Base-by-base conservation (phyloP, 2,113 vertebrate genomes). In the Oncorhynchus gorbuscha region DNA sequence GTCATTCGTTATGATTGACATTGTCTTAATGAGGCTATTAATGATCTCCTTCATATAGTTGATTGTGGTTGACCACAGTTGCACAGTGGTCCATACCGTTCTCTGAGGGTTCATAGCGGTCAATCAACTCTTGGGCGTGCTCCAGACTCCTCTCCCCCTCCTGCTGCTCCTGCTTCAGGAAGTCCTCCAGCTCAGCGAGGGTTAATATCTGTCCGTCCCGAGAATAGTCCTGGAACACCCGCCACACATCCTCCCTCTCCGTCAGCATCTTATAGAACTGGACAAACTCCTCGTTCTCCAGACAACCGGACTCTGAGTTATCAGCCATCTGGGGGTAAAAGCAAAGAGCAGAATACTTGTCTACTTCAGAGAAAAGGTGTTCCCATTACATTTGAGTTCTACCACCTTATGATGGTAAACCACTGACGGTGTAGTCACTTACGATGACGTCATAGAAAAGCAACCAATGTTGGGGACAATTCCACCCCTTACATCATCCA, bases 211-310 rank as follows among this genome's bases (percentile, higher is more conserved):
- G 94, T 67, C 95, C 95, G 66, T 99, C 95, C 77, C 92, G 93
- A 0, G 97, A 99, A 86, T 93, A 96, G 5, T 93, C 91, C 87
- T 94, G 94, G 86, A 99, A 99, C 73, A 98, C 85, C 80, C 93
- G 92, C 83, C 93, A 90, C 48, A 99, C 92, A 13, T 99, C 97
- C 2, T 92, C 90, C n/a, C 97, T 94, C 80, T 97, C 91, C 0
- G 95, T 99, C 75, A 99, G 91, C 59, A 96, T 93, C 90, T 97
- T 97, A 83, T 99, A 99, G 92, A 99, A 99, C 49, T 94, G 83
- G 69, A 98, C 95, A 58, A 99, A 99, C 87, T 98, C 94, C 70
- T 97, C 94, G 5, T 93, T 94, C 81, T 96, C 96, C 86, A 99
- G 88, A 0, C 94, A 93, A 18, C 92, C 94, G 0, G 95, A 94